A percentile compares a stretch with the other conserved stretches of the same genome.
Conservation (phyloP, 1,140 invertebrate genomes). For the Drosophila sulfurigaster region DNA sequence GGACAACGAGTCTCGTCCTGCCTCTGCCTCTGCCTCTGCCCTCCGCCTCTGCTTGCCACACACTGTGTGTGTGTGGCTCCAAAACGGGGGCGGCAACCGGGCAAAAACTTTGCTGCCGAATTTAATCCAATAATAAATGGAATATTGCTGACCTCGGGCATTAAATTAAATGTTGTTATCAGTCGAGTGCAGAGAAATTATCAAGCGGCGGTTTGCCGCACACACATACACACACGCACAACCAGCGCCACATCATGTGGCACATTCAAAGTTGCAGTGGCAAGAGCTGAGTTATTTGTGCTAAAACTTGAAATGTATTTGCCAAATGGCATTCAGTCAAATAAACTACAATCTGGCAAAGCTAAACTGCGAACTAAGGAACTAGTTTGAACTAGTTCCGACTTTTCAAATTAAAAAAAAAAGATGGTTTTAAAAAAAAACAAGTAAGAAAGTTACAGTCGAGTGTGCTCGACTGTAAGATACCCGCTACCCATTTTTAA, state of each 20-base stretch:
- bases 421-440: no score
- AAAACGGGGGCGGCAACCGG: background rate
- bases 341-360: background rate
- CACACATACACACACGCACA: conserved; percentile 26
- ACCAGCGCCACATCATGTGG: background rate
- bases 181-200: conserved; percentile 84
- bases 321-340: conserved; percentile 34
- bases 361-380: background rate
- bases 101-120: conserved; percentile 81
- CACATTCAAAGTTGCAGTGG: background rate
- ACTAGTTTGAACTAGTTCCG: background rate
- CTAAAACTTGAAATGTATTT: conserved; percentile 57
- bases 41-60: background rate
- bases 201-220: conserved; percentile 59
- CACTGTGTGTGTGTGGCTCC: background rate
- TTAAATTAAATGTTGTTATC: conserved; percentile 85
- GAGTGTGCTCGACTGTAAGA: no score
- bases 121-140: conserved; percentile 85
- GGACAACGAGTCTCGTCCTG: conserved; percentile 30
- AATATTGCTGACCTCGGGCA: conserved; percentile 85
- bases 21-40: background rate
- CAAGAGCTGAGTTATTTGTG: conserved; percentile 54
- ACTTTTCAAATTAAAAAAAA: background rate
- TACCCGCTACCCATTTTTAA: no score
- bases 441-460: no score